Base-by-base conservation (phyloP, 2,797 vertebrate genomes). In the Coregonus ussuriensis region DNA sequence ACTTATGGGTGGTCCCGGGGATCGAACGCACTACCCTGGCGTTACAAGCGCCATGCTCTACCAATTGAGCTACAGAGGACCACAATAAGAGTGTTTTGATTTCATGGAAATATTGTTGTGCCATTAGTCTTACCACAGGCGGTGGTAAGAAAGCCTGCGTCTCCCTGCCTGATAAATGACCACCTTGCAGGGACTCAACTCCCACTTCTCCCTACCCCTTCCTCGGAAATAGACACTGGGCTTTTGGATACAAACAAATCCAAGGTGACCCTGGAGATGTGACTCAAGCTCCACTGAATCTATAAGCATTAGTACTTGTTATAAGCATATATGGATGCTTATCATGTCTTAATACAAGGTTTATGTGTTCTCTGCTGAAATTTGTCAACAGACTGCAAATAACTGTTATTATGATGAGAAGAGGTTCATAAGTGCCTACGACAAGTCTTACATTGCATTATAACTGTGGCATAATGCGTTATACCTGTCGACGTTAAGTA, bases 171-270 rank as follows among this genome's bases (percentile, higher is more conserved):
- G 68, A 70, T 70, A 14, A 47, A 70, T 70, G 33, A 70, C 9
- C 15, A 18, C 35, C 68, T n/a, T 70, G 35, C 6, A 18, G 15
- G 29, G n/a, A 72, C 72, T 37, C 18, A 31, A 66, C n/a, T 15
- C 13, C 29, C 31, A 37, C 66, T 63, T 63, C 3, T 63, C 59
- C 21, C 59, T 4, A 63, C 21, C 21, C 6, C 9, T 63, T 7
- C 6, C 6, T 25, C 51, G 31, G 71, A 72, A 77, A 77, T 53
- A 73, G 52, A n/a, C 31, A 37, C n/a, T 18, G 56, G 54, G 68
- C 47, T 2, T 41, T 37, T 54, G 41, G 16, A 66, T 41, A 73
- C 31, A 54, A 33, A 47, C 51, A 74, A 68, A 21, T 33, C 52
- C 52, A 69, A 74, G 51, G 72, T 68, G 62, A 52, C 2, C 71